Percentiles rank a stretch among this genome's conserved stretches.
Evolutionary conservation across 2,113 vertebrate genomes (phyloP).

Genomic region (Caretta caretta): DNA sequence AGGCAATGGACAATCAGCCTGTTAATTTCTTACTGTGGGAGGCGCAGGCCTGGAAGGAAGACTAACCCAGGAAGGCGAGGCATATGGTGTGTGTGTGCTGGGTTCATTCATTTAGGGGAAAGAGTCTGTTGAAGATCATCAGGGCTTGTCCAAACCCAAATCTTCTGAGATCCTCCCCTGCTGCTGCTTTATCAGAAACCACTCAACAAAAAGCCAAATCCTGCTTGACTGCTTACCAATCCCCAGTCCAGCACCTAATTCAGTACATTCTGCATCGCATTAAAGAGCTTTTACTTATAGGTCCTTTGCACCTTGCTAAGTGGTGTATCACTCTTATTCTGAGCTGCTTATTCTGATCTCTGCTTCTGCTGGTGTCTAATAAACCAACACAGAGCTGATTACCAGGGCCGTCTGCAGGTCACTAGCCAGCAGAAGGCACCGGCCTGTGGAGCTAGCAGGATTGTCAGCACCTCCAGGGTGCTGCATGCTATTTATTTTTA

Average conservation of each 20-base stretch:
- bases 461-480: accelerated
- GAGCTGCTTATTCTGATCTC: not conserved
- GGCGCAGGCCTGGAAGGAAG: not conserved
- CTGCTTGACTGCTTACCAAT: not conserved
- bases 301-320: not conserved
- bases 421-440: not conserved
- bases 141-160: not conserved
- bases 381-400: not conserved
- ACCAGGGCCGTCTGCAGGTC: accelerated
- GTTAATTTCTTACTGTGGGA: not conserved
- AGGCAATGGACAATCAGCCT: accelerated
- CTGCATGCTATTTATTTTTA: not conserved
- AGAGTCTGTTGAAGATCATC: not conserved
- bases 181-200: not conserved
- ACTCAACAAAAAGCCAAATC: not conserved
- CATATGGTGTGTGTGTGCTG: accelerated
- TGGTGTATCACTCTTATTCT: not conserved
- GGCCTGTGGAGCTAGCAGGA: accelerated
- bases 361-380: not conserved
- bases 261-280: not conserved
- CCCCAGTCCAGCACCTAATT: not conserved
- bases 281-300: accelerated
- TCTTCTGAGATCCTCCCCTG: no score
- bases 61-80: not conserved
- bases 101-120: not conserved